Evolutionary conservation across 2,888 invertebrate genomes (phyloP), one percentile per base, ranked within the genome.

Genomic region (Noctua comes): DNA sequence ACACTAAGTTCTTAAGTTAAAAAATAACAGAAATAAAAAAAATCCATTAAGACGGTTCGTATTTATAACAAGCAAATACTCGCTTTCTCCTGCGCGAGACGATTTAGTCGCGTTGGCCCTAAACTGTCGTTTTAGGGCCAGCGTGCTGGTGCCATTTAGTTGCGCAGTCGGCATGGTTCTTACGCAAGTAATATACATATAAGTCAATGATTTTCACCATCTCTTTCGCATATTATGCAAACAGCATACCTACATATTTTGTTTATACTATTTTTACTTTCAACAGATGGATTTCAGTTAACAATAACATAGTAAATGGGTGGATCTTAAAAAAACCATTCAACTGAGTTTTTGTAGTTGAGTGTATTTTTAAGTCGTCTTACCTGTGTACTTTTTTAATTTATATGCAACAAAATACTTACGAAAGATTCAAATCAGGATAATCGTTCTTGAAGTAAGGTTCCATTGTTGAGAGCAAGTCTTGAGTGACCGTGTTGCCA

Each of bases 401-500:
- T 36, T 46, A 73, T 48, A 11, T 11, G 27, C 43, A 24, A 31
- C 8, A 13, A 51, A 21, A n/a, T 48, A 97, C 97, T 90, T 93
- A 97, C 89, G 94, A 95, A 7, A 98, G 92, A 91, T 97, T 97
- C 10, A 98, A 95, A 76, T 96, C 93, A 2, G 95, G 95, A 74
- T 97, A 93, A 16, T 95, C 93, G 24, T 93, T 94, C 59, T 95
- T 95, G 76, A 97, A 97, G 77, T 97, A 95, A 0, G 95, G 94
- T 89, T 98, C 97, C 40, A 99, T 94, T 68, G 97, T 97, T 5
- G 97, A 95, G 91, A 98, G 97, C 68, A 99, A 97, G 92, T 99
- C 98, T 77, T 97, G 97, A 0, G 99, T 99, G 76, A 98, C 97
- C 0, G 99, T 99, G 92, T 98, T 99, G 5, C 95, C 95, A 92